Conservation (phyloP, 2,113 vertebrate species). For the Nothobranchius kuhntae region DNA sequence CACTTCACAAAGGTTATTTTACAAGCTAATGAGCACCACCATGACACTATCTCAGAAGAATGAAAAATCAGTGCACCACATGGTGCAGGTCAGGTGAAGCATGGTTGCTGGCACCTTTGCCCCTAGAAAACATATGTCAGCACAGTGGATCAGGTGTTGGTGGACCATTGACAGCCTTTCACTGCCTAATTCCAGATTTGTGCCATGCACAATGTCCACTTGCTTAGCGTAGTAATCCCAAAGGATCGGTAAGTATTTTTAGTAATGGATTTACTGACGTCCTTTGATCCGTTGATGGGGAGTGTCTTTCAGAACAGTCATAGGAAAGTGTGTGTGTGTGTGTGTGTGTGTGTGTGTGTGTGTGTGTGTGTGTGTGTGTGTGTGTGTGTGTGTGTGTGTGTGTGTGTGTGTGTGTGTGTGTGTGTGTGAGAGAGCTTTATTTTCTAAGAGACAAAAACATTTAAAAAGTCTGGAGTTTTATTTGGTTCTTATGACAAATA, state of each 20-base stretch:
- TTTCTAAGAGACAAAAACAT: too few species aligned
- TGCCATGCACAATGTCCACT: slow-evolving; percentile 70
- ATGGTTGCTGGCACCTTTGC: slow-evolving; percentile 33
- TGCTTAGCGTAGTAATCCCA: slow-evolving; percentile 75
- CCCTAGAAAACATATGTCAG: slow-evolving; percentile 33
- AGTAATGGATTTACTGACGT: slow-evolving; percentile 76
- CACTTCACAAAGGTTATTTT: neutral
- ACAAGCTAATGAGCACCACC: neutral
- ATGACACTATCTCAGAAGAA: too few species aligned
- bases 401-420: slow-evolving; percentile 1
- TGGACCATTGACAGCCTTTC: slow-evolving; percentile 65
- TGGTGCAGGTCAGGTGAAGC: slow-evolving; percentile 13
- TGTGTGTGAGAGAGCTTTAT: neutral
- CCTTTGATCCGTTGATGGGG: slow-evolving; percentile 74
- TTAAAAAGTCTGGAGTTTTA: too few species aligned
- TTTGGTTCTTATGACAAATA: neutral
- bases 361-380: neutral
- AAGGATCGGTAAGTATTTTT: slow-evolving; percentile 80
- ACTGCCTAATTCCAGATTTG: slow-evolving; percentile 73
- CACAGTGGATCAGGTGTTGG: slow-evolving; percentile 67
- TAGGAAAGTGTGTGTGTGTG: slow-evolving; percentile 22
- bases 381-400: too few species aligned
- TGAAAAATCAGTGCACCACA: slow-evolving; percentile 6
- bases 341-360: slow-evolving; percentile 8
- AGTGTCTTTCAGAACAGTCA: slow-evolving; percentile 52